Base-by-base conservation (phyloP, 2,113 vertebrate species). In the Elanoides forficatus region DNA sequence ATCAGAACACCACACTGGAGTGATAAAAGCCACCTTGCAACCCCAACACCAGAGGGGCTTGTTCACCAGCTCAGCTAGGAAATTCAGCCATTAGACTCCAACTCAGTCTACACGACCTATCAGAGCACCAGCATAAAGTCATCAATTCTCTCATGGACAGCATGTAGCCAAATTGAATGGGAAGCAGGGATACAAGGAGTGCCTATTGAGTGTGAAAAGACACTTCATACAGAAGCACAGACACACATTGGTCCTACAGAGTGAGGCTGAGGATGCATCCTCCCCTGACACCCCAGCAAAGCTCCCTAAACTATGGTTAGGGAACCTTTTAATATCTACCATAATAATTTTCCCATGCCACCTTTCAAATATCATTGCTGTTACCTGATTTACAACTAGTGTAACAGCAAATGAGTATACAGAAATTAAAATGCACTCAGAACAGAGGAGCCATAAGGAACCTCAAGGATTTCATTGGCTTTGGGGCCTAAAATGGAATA, bases 151-250 rank as follows among this genome's bases (percentile, higher is more conserved):
- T 32, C 63, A 6, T 1, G 2, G 34, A 12, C 43, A 55, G 42
- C 38, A 26, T 2, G 1, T 0, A 62, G 11, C 25, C 43, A 26
- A 50, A 67, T 2, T 2, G 0, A 60, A 36, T 1, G 20, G 52
- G 43, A 42, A 65, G 7, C 29, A 27, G 63, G 20, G 82, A 47
- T 1, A 17, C 2, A 32, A 66, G 32, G 21, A 84, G 11, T 2
- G 5, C 26, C 36, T 19, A 4, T 2, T 0, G 40, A 42, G 16
- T 1, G 3, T 30, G 58, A 40, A 38, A 27, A 38, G 32, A 22
- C 34, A 23, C 9, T 13, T 55, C 58, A 4, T 3, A 7, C 6
- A 2, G 1, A 65, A 87, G 70, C 36, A 66, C 23, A 58, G 53
- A 22, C 70, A 66, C 9, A 2, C 0, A 0, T 1, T 7, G 27